Conservation (phyloP, 2,797 vertebrate genomes). For the Tragopan temminckii region DNA sequence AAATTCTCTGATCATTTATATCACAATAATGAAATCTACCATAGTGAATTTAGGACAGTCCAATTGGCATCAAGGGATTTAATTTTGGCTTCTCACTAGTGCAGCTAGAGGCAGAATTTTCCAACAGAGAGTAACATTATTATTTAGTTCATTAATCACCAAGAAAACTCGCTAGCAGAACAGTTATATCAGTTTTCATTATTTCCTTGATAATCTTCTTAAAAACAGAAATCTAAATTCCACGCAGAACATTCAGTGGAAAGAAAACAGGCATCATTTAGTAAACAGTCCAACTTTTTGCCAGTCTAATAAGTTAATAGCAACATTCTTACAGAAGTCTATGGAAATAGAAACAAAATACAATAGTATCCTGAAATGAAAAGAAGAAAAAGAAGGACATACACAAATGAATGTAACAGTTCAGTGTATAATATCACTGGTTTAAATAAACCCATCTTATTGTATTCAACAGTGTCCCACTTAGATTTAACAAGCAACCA, state of each 20-base stretch:
- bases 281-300: constrained; percentile 16
- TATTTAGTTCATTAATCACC: constrained; percentile 59
- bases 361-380: constrained; percentile 60
- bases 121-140: constrained; percentile 32
- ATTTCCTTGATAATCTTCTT: constrained; percentile 61
- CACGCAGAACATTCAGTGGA: constrained; percentile 2
- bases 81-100: constrained; percentile 22
- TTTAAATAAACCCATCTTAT: not conserved
- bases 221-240: constrained; percentile 38
- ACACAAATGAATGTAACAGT: constrained; percentile 41
- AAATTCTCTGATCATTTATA: constrained; percentile 26
- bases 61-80: not conserved
- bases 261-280: constrained; percentile 41
- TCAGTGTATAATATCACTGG: constrained; percentile 8
- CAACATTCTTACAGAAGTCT: constrained; percentile 26
- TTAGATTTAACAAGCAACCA: constrained; percentile 54
- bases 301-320: constrained; percentile 52
- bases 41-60: not conserved
- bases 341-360: constrained; percentile 52
- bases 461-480: constrained; percentile 42
- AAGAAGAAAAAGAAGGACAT: constrained; percentile 8
- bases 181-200: not conserved
- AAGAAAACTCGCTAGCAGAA: constrained; percentile 36
- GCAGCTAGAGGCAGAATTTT: constrained; percentile 19
- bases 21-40: not conserved